Evolutionary conservation across 2,888 invertebrate genomes (phyloP).

Genomic region (Dermolepida albohirtum): DNA sequence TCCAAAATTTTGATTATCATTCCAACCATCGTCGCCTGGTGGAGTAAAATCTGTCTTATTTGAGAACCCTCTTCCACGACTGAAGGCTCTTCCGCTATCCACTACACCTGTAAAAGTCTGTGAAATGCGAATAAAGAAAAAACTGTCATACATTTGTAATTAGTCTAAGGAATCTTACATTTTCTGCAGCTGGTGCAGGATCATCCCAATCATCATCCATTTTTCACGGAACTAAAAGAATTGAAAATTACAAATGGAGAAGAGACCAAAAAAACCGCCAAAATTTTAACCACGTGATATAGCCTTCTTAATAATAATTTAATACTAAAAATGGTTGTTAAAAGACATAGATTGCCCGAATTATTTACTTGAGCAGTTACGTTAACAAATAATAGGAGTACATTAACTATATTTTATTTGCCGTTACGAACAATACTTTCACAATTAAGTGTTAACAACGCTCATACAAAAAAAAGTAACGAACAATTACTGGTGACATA

Average conservation of each 20-base stretch:
- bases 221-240: constrained; percentile 12
- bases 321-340: too few species aligned
- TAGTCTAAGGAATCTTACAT: constrained; percentile 42
- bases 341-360: too few species aligned
- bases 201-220: constrained; percentile 74
- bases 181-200: constrained; percentile 54
- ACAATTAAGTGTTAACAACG: too few species aligned
- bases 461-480: too few species aligned
- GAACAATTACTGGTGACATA: too few species aligned
- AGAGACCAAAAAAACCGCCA: constrained; percentile 31
- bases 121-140: constrained; percentile 4
- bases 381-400: too few species aligned
- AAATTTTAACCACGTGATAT: constrained; percentile 29
- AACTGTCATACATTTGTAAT: constrained; percentile 6
- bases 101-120: constrained; percentile 16
- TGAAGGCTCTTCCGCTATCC: constrained; percentile 40
- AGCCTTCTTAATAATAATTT: not conserved
- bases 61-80: constrained; percentile 41
- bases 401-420: too few species aligned
- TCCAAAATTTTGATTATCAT: constrained; percentile 43
- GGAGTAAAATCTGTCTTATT: constrained; percentile 47
- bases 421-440: too few species aligned
- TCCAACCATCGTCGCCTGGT: constrained; percentile 48
- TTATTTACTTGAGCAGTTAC: too few species aligned
- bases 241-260: constrained; percentile 25